Evolutionary conservation across 2,888 invertebrate species (phyloP).

Genomic region (Ectemnius cavifrons): DNA sequence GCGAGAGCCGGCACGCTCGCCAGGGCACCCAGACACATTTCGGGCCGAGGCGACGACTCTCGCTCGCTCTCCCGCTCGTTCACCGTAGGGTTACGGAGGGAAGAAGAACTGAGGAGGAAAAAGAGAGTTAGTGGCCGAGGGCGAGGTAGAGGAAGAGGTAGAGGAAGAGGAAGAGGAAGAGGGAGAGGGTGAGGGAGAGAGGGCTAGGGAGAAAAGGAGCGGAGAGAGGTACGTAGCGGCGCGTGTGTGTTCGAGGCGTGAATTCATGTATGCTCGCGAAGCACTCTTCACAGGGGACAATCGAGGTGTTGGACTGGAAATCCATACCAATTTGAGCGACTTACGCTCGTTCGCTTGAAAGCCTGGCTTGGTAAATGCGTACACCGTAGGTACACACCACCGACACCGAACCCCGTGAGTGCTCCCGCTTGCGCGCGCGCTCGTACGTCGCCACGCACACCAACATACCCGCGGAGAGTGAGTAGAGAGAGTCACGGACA

Average conservation of each 20-base stretch:
- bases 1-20: conserved; percentile 45
- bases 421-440: background rate
- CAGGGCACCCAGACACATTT: conserved; percentile 26
- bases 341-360: conserved; percentile 72
- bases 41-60: background rate
- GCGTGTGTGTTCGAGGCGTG: conserved; percentile 69
- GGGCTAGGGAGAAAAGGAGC: conserved; percentile 38
- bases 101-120: conserved; percentile 27
- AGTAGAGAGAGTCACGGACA: no score
- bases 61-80: no score
- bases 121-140: conserved; percentile 18
- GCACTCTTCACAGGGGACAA: conserved; percentile 76
- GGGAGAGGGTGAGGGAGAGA: conserved; percentile 29
- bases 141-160: no score
- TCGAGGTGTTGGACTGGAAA: conserved; percentile 78
- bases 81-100: conserved; percentile 23
- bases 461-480: no score
- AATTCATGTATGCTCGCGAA: conserved; percentile 74
- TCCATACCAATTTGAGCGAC: conserved; percentile 77
- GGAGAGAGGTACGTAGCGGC: conserved; percentile 40
- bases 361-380: conserved; percentile 35
- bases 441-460: no score
- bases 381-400: conserved; percentile 26
- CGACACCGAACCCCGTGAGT: conserved; percentile 18
- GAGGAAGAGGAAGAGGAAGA: no score